These are phyloP conservation scores for Danio aesculapii DNA, from an alignment of 2,797 vertebrate genomes.

Conservation along the genomic window DNA sequence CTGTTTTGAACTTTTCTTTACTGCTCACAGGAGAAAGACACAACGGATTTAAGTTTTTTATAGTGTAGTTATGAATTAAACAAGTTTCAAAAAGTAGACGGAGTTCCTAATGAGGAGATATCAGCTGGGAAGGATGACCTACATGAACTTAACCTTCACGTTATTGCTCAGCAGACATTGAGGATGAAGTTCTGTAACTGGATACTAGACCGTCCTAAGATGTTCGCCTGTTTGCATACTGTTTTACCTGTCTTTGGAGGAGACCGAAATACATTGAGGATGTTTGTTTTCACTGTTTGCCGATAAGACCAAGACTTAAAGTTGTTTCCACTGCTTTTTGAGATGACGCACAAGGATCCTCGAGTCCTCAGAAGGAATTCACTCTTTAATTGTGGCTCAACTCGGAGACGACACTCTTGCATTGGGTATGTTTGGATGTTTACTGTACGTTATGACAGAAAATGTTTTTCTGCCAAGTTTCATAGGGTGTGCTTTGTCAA, in stretches of 20 bases:
- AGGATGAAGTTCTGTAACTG: background rate
- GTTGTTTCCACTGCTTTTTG: conserved; percentile 17
- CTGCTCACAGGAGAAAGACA: conserved; percentile 25
- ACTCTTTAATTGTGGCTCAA: conserved; percentile 67
- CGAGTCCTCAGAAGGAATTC: conserved; percentile 68
- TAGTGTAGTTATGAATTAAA: background rate
- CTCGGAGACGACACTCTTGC: conserved; percentile 80
- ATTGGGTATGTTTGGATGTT: conserved; percentile 74
- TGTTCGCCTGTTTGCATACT: background rate
- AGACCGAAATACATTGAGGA: background rate
- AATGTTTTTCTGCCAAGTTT: background rate
- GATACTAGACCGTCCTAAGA: background rate
- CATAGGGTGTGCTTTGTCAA: background rate
- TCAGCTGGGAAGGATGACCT: conserved; percentile 6
- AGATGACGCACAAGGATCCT: conserved; percentile 76
- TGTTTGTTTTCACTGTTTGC: conserved; percentile 4
- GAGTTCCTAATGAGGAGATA: conserved; percentile 1
- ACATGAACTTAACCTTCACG: background rate
- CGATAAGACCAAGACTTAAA: background rate
- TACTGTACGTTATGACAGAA: background rate
- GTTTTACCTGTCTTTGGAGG: background rate
- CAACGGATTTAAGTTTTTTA: background rate
- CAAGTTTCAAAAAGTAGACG: conserved; percentile 5
- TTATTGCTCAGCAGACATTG: conserved; percentile 5
- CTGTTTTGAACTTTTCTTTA: no score